phyloP scores from a whole-genome alignment of 2,797 vertebrate species.

The Lacerta viridis region DNA sequence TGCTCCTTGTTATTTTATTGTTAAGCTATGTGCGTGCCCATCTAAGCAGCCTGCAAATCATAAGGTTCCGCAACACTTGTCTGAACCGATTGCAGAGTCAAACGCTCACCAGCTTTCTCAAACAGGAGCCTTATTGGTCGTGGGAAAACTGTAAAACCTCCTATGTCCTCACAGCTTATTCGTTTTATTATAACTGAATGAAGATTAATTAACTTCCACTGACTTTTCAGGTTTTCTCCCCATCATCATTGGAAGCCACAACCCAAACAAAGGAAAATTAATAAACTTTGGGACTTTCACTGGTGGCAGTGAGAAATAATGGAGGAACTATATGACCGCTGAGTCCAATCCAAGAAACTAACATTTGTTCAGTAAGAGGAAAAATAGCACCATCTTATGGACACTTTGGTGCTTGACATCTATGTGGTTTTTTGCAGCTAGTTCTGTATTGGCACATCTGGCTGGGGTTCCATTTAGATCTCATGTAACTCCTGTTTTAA shows the following conservation, averaged over 20 bases:
- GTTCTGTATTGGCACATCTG: background rate
- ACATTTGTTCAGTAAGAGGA: background rate
- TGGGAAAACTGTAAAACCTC: conserved; percentile 6
- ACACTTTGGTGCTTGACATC: background rate
- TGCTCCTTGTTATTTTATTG: background rate
- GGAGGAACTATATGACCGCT: background rate
- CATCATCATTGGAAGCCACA: conserved; percentile 3
- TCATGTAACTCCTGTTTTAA: no score
- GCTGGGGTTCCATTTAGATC: background rate
- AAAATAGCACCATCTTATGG: conserved; percentile 42
- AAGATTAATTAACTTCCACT: conserved; percentile 5
- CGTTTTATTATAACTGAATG: conserved; percentile 13
- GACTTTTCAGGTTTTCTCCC: background rate
- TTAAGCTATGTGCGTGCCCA: background rate
- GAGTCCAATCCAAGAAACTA: background rate
- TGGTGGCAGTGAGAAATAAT: background rate
- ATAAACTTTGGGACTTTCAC: background rate
- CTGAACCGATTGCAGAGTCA: background rate
- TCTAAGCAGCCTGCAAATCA: background rate
- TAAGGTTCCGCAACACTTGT: background rate
- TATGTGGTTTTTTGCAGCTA: background rate
- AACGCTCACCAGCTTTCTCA: background rate
- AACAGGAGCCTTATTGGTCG: background rate
- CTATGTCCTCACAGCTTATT: background rate
- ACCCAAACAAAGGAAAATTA: conserved; percentile 26